Evolutionary conservation across 1,140 invertebrate genomes (phyloP).

Genomic region (Eciton burchellii): DNA sequence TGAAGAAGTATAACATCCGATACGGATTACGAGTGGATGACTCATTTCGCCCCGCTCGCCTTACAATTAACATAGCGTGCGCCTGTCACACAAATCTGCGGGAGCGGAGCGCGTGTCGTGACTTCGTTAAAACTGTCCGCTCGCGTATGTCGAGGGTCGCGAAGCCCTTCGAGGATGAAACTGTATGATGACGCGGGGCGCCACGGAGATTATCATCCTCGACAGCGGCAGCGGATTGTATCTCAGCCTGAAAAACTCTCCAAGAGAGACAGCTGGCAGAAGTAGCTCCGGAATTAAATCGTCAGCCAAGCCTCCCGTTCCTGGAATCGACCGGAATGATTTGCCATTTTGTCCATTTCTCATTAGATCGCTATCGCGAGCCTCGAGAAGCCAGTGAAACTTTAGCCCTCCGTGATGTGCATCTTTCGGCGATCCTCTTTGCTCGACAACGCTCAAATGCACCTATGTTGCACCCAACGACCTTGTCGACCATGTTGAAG

Average conservation of each 20-base stretch:
- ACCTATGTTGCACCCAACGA: no score
- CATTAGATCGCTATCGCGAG: no score
- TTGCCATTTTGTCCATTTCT: no score
- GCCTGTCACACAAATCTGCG: constrained; percentile 41
- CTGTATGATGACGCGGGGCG: not conserved
- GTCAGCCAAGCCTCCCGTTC: constrained; percentile 30
- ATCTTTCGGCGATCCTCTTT: not conserved
- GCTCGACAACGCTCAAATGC: not conserved
- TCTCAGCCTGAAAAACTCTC: not conserved
- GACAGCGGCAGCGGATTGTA: not conserved
- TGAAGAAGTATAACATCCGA: constrained; percentile 13
- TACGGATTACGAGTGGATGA: constrained; percentile 70
- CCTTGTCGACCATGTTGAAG: no score
- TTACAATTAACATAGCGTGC: constrained; percentile 48
- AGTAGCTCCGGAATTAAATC: constrained; percentile 27
- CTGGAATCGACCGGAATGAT: no score
- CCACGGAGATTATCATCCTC: not conserved
- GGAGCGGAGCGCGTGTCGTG: constrained; percentile 8
- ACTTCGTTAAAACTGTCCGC: constrained; percentile 11
- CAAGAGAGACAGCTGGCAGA: not conserved
- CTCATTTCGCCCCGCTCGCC: constrained; percentile 71
- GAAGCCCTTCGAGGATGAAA: not conserved
- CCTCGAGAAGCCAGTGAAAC: no score
- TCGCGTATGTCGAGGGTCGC: not conserved
- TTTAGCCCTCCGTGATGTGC: no score